A percentile compares a stretch with the other conserved stretches of the same genome.
Conservation (phyloP, 2,888 invertebrate species). For the Hypolimnas misippus region DNA sequence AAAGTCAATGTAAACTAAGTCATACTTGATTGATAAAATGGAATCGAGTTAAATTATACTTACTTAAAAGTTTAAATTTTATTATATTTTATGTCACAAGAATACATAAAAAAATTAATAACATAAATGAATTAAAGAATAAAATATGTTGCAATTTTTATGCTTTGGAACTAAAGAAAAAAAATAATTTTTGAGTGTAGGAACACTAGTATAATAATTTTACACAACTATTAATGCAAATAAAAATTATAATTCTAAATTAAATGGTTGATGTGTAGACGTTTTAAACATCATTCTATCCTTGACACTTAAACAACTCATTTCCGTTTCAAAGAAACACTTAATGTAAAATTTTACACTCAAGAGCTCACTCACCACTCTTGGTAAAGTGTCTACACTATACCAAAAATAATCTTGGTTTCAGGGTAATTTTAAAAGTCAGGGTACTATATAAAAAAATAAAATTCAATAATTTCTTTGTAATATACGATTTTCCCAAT, state of each 20-base stretch:
- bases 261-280: background rate
- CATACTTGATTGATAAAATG: no score
- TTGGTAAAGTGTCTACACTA: background rate
- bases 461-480: no score
- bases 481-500: no score
- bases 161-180: no score
- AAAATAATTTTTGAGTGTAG: background rate
- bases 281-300: background rate
- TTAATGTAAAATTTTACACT: background rate
- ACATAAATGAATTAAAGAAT: no score
- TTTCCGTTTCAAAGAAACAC: background rate
- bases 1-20: no score
- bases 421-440: background rate
- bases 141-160: no score
- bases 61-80: no score
- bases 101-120: no score
- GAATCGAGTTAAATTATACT: no score
- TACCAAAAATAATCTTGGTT: background rate
- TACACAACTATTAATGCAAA: background rate
- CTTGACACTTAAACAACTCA: background rate
- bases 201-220: background rate
- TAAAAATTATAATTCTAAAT: background rate
- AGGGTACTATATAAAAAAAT: no score
- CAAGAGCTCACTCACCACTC: background rate
- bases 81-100: no score